Evolutionary conservation across 2,797 vertebrate species (phyloP), one percentile per base, ranked within the genome.

Genomic region (Sternarchorhynchus goeldii): DNA sequence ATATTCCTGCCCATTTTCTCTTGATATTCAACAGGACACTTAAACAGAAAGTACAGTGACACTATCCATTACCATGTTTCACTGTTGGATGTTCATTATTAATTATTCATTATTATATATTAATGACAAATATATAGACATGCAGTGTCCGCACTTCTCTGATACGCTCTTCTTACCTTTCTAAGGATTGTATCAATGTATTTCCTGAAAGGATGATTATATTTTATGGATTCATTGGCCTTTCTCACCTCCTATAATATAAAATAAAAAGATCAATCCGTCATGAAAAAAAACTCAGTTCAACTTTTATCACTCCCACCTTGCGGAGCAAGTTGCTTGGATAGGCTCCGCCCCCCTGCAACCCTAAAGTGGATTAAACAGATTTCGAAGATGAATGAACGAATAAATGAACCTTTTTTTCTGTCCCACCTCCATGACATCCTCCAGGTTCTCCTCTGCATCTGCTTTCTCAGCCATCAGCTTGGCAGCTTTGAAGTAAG

Each of bases 1-100:
- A 98, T 97, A 89, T 98, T 99, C 71, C 96, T 92, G 70, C 97
- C 96, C 97, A 98, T 97, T 93, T 96, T 98, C 90, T 98, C 96
- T 80, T 99, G 97, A 88, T 98, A 97, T 12, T 97, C 97, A 83
- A 93, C 77, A 5, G 97, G 97, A 57, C 97, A 99, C 97, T 98
- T 57, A 79, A 36, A 14, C 68, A 68, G 36, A 58, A n/a, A 32
- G 39, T 60, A 36, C 25, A 71, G 20, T 29, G 41, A 60, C 53
- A 21, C 39, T 10, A 39, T 34, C n/a, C 59, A 25, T 25, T 25
- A 25, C 25, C 25, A 25, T 25, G 25, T 25, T 25, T 25, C 25
- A 0, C 25, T 25, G 25, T 25, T 25, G 25, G 25, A 25, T 25
- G 31, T 39, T n/a, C 62, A n/a, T 34, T 20, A 7, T 6, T 18